A percentile compares a stretch with the other conserved stretches of the same genome.
Conservation (phyloP, 2,888 invertebrate species). For the Acanthopleura granulata region DNA sequence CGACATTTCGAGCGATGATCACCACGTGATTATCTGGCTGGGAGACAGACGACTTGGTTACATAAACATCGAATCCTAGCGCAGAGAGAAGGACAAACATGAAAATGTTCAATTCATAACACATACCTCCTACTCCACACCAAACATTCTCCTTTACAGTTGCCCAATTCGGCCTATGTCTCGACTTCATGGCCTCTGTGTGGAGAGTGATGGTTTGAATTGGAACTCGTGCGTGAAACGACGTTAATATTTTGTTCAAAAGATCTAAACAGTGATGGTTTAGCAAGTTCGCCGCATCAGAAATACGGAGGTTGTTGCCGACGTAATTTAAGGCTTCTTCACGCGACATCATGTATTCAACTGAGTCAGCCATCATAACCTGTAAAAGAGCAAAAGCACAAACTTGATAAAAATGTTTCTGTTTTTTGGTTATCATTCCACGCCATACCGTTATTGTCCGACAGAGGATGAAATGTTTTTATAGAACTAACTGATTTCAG, state of each 20-base stretch:
- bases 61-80: constrained; percentile 26
- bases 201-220: constrained; percentile 37
- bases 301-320: constrained; percentile 23
- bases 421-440: no score
- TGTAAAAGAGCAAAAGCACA: no score
- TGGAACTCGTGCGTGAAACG: constrained; percentile 26
- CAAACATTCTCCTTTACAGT: constrained; percentile 33
- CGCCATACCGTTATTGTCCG: no score
- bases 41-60: constrained; percentile 29
- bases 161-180: constrained; percentile 29
- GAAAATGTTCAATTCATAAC: constrained; percentile 36
- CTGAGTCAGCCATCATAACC: no score
- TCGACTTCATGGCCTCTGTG: constrained; percentile 20
- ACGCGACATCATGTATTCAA: no score
- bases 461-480: no score
- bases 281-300: constrained; percentile 24
- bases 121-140: constrained; percentile 34
- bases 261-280: constrained; percentile 22
- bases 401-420: no score
- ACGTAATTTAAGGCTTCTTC: constrained; percentile 32
- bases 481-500: no score
- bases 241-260: constrained; percentile 25
- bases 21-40: constrained; percentile 34
- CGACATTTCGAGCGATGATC: constrained; percentile 30
- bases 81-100: constrained; percentile 32